Percentiles rank a stretch among this genome's conserved stretches.
Evolutionary conservation across 1,140 invertebrate genomes (phyloP).

Genomic region (Papilio polyxenes): DNA sequence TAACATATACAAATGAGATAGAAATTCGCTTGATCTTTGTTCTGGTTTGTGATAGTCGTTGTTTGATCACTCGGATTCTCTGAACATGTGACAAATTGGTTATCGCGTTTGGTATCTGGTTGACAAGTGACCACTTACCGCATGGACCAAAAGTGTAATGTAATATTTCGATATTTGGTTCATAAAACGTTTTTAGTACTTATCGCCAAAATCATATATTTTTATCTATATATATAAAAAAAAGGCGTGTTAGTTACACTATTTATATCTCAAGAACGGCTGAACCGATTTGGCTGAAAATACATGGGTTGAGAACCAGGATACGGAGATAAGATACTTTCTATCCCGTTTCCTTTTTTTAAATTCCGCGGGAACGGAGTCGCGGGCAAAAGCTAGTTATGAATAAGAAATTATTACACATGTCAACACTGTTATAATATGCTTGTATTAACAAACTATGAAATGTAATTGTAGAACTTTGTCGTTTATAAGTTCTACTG

Average conservation of each 20-base stretch:
- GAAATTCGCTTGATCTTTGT: not conserved
- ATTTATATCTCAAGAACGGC: too few species aligned
- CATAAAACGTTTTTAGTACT: not conserved
- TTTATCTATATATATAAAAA: too few species aligned
- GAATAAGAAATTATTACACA: too few species aligned
- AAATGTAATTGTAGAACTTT: not conserved
- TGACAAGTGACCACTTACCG: not conserved
- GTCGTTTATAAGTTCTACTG: not conserved
- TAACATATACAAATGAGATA: not conserved
- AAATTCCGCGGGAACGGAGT: too few species aligned
- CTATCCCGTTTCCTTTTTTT: too few species aligned
- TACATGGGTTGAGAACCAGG: too few species aligned
- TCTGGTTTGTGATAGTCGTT: not conserved
- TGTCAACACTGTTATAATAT: not conserved
- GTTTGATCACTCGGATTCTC: constrained; percentile 16
- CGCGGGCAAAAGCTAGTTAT: too few species aligned
- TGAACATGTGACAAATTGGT: constrained; percentile 23
- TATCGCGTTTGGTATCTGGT: not conserved
- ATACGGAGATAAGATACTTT: too few species aligned
- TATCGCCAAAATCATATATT: not conserved
- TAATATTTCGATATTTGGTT: not conserved
- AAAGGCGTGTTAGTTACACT: too few species aligned
- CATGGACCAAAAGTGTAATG: not conserved
- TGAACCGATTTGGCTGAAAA: too few species aligned
- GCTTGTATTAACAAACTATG: not conserved